phyloP scores from a whole-genome alignment of 2,888 invertebrate species.

The Clepsis dumicolana region DNA sequence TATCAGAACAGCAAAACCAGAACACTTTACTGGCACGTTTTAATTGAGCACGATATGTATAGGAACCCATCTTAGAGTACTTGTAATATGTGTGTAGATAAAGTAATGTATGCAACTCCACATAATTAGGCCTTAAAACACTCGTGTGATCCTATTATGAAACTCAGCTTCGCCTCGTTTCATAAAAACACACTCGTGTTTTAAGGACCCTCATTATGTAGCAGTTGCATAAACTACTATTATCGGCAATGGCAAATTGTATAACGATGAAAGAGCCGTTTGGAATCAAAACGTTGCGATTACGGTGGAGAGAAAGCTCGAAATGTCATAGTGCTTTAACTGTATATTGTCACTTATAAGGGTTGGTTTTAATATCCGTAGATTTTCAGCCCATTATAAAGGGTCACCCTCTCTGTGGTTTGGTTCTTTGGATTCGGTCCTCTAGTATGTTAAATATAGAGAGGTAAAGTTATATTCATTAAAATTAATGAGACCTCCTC shows the following conservation, averaged over 20 bases:
- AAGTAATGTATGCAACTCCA: too few species aligned
- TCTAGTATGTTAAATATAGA: neutral
- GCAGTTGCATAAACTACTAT: too few species aligned
- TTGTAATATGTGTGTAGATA: too few species aligned
- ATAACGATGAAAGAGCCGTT: neutral
- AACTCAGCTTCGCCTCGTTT: too few species aligned
- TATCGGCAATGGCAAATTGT: neutral
- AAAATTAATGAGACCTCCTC: conserved; percentile 7
- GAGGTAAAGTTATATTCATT: neutral
- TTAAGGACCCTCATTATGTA: too few species aligned
- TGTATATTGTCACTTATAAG: neutral
- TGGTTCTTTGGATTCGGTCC: neutral
- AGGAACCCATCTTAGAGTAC: too few species aligned
- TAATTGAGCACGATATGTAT: too few species aligned
- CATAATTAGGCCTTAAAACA: too few species aligned
- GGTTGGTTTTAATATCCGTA: neutral
- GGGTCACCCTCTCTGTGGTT: neutral
- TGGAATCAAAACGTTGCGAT: neutral
- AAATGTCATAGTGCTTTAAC: neutral
- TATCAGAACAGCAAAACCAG: too few species aligned
- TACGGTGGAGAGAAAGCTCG: neutral
- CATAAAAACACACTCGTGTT: too few species aligned
- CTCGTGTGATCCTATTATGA: too few species aligned
- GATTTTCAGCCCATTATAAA: neutral
- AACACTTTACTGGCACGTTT: too few species aligned